Base-by-base conservation (phyloP, 2,888 invertebrate genomes). In the Cordilura impudica region DNA sequence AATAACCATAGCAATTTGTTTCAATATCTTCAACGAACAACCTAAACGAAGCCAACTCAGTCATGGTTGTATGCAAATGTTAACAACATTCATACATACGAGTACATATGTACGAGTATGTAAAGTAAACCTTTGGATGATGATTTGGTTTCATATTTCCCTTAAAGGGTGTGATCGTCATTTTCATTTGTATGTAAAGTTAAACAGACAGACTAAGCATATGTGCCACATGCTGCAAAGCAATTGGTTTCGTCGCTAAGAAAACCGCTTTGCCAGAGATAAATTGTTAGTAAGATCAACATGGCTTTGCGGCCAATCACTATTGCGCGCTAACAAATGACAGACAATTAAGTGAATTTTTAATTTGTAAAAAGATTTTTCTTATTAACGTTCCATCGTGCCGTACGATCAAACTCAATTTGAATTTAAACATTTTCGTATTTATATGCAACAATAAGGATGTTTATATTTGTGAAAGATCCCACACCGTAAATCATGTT, bases 121-220 rank as follows among this genome's bases (percentile, higher is more conserved):
- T n/a, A 35, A 23, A 16, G 14, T 2, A 35, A 58, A 39, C 16
- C 58, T 43, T 60, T 54, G 19, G 56, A 72, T 71, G 71, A 67
- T 63, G 79, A 75, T 79, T 71, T 79, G 79, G 79, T 79, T 71
- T 79, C 75, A 79, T 75, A 75, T 79, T 79, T 79, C 79, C 79
- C 79, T 76, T 79, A 63, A 75, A 79, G 79, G 79, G 79, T 75
- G 75, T 63, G 79, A 79, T 79, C 75, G 35, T 45, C 29, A 54
- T 31, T 19, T 26, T 53, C 63, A 70, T 70, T 54, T 70, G 23
- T 47, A 63, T 70, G 23, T 47, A 35, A 45, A 75, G 43, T 49
- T 58, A 58, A 43, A 23, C 49, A 56, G 69, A 70, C 51, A 75
- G 56, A n/a, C n/a, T 39, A 61, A 39, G 16, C 45, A 65, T 21